phyloP scores from a whole-genome alignment of 2,113 vertebrate genomes.

The Hemiscyllium ocellatum region DNA sequence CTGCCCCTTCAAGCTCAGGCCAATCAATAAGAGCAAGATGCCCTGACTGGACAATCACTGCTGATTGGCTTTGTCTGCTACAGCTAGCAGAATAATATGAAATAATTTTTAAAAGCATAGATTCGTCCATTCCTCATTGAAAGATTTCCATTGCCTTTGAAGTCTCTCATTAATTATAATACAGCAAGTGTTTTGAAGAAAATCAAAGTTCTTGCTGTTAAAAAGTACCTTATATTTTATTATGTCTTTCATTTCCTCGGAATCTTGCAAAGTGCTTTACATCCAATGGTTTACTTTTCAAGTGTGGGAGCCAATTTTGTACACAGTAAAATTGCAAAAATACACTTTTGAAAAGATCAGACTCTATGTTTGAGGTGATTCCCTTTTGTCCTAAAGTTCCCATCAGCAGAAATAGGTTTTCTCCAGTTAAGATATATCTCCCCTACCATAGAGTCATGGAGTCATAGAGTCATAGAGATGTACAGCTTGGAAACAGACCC shows the following conservation, averaged over 20 bases:
- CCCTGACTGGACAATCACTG: background rate
- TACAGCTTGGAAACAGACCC: no score
- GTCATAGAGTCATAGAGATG: no score
- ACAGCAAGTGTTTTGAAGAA: background rate
- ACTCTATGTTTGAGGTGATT: no score
- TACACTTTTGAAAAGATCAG: no score
- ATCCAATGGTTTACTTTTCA: background rate
- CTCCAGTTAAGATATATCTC: no score
- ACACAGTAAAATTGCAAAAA: background rate
- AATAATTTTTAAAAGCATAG: background rate
- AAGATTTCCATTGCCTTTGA: background rate
- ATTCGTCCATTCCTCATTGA: background rate
- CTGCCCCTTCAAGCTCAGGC: background rate
- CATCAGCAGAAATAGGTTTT: no score
- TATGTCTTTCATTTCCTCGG: background rate
- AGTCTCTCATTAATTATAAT: background rate
- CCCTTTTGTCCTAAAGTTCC: no score
- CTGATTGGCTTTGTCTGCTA: background rate
- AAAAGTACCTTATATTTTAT: background rate
- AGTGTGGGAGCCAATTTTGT: background rate
- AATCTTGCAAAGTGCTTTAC: background rate
- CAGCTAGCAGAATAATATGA: background rate
- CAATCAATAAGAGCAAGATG: background rate
- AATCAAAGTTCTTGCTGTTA: background rate
- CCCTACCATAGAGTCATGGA: no score